A percentile compares a stretch with the other conserved stretches of the same genome.
phyloP scores from a whole-genome alignment of 2,113 vertebrate species.

The Heteronetta atricapilla region DNA sequence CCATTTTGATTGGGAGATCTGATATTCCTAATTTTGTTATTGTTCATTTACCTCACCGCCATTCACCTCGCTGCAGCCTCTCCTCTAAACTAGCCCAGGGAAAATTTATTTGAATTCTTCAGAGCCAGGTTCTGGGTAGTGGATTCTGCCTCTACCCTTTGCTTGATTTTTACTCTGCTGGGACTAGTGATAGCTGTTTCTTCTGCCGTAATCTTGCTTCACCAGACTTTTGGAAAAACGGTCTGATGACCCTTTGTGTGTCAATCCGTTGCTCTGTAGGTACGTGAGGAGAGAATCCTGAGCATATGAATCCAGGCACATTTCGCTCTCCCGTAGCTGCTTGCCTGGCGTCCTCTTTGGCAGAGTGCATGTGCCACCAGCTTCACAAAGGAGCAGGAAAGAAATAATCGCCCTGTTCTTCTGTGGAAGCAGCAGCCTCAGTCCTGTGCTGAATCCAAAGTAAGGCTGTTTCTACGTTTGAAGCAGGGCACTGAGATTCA shows the following conservation, averaged over 20 bases:
- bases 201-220: not conserved
- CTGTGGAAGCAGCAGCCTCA: not conserved
- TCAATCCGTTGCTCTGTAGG: fast-evolving
- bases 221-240: not conserved
- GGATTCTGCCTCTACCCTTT: not conserved
- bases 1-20: not conserved
- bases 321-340: not conserved
- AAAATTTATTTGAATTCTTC: not conserved
- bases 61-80: not conserved
- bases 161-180: not conserved
- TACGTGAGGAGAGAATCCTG: not conserved
- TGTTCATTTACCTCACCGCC: not conserved
- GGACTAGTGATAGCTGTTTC: not conserved
- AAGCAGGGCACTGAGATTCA: not conserved
- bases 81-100: not conserved
- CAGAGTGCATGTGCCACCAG: not conserved
- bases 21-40: not conserved
- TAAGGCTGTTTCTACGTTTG: not conserved
- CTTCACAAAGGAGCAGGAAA: not conserved
- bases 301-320: not conserved
- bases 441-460: not conserved
- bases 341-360: not conserved
- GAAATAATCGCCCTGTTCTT: fast-evolving
- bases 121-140: not conserved
- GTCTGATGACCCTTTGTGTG: not conserved